Conservation (phyloP, 2,888 invertebrate species). For the Fragum whitleyi region DNA sequence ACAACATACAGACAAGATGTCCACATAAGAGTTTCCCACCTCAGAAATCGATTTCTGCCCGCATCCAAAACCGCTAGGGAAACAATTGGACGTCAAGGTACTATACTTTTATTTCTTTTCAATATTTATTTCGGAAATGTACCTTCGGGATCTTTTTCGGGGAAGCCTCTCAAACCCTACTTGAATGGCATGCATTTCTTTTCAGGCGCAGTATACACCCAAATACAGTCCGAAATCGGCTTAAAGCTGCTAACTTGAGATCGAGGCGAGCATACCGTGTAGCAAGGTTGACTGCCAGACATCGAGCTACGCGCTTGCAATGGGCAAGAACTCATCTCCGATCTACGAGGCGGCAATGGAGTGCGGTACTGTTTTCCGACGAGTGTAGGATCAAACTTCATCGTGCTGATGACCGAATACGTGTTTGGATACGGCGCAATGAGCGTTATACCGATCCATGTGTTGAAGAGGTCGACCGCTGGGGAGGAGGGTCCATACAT, state of each 20-base stretch:
- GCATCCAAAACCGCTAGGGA: slow-evolving; percentile 10
- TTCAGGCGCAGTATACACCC: slow-evolving; percentile 9
- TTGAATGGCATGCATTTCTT: not conserved
- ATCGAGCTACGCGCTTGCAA: not conserved
- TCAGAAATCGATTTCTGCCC: not conserved
- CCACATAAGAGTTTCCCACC: slow-evolving; percentile 3
- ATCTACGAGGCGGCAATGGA: slow-evolving; percentile 20
- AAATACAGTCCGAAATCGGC: slow-evolving; percentile 17
- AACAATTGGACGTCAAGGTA: slow-evolving; percentile 23
- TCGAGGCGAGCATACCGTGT: not conserved
- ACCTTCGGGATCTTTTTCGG: not conserved
- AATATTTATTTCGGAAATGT: not conserved
- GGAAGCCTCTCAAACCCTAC: not conserved
- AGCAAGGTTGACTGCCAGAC: not conserved
- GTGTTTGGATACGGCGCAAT: slow-evolving; percentile 15
- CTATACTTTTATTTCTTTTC: not conserved
- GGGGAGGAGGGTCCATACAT: no score
- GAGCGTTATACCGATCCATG: slow-evolving; percentile 9
- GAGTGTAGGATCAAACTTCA: slow-evolving; percentile 8
- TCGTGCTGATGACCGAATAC: not conserved
- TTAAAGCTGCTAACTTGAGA: slow-evolving; percentile 1
- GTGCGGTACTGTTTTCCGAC: slow-evolving; percentile 14
- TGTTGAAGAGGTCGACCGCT: slow-evolving; percentile 15
- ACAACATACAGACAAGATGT: not conserved
- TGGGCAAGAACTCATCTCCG: slow-evolving; percentile 16